Evolutionary conservation across 2,113 vertebrate genomes (phyloP).

Genomic region (Ceratotherium simum): DNA sequence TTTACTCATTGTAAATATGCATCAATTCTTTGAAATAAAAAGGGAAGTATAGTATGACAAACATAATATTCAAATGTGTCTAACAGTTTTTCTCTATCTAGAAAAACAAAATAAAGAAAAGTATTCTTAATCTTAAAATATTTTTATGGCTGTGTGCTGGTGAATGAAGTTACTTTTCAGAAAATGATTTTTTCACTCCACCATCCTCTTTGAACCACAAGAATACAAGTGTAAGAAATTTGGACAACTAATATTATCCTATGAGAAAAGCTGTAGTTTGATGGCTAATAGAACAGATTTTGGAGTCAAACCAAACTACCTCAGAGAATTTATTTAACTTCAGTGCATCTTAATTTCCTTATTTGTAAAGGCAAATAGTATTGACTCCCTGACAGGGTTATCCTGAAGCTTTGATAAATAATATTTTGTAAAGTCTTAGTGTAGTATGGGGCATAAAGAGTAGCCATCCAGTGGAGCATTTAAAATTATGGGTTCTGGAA

Average conservation of each 20-base stretch:
- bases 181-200: not conserved
- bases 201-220: not conserved
- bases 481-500: not conserved
- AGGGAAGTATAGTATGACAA: not conserved
- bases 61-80: conserved; percentile 10
- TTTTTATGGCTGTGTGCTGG: not conserved
- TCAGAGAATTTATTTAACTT: not conserved
- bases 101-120: not conserved
- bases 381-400: not conserved
- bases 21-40: not conserved
- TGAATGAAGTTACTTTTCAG: not conserved
- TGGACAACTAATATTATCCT: not conserved
- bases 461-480: not conserved
- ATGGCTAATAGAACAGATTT: not conserved
- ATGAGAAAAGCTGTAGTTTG: not conserved
- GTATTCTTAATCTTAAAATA: not conserved
- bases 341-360: not conserved
- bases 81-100: not conserved
- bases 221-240: not conserved
- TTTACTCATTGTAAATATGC: conserved; percentile 46
- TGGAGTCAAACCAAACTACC: not conserved
- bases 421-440: not conserved
- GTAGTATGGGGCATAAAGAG: not conserved
- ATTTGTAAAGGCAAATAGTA: not conserved
- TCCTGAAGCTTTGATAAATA: not conserved